Evolutionary conservation across 2,113 vertebrate genomes (phyloP).

Genomic region (Caranx melampygus): DNA sequence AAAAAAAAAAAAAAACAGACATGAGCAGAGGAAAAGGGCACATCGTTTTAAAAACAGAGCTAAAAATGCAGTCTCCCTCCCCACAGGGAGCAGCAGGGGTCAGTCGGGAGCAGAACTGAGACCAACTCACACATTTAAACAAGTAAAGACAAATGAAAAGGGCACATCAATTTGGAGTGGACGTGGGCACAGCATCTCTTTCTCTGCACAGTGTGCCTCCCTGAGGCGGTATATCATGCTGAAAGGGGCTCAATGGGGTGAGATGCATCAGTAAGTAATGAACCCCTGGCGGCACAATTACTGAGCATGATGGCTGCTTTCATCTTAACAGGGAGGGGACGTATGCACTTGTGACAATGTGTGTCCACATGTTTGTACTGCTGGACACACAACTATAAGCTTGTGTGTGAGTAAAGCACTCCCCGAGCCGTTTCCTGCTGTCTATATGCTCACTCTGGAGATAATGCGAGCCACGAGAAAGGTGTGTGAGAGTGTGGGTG

Average conservation of each 20-base stretch:
- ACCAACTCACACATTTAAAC: slow-evolving; percentile 57
- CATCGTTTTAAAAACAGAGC: slow-evolving; percentile 55
- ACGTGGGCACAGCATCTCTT: slow-evolving; percentile 53
- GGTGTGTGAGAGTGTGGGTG: slow-evolving; percentile 2
- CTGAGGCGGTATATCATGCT: slow-evolving; percentile 36
- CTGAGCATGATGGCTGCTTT: slow-evolving; percentile 68
- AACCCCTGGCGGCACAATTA: slow-evolving; percentile 69
- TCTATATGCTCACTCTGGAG: not conserved
- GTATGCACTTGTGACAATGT: not conserved
- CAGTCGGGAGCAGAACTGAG: slow-evolving; percentile 58
- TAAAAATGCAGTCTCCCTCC: slow-evolving; percentile 58
- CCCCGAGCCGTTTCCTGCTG: not conserved
- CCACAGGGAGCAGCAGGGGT: slow-evolving; percentile 67
- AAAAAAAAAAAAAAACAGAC: slow-evolving; percentile 8
- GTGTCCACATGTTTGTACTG: slow-evolving; percentile 17
- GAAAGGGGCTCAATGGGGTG: slow-evolving; percentile 44
- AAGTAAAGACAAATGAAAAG: slow-evolving; percentile 71
- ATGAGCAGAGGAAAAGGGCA: slow-evolving; percentile 63
- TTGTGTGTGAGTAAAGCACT: slow-evolving; percentile 3
- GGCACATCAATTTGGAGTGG: slow-evolving; percentile 64
- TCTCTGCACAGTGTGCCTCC: slow-evolving; percentile 39
- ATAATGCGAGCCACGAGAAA: not conserved
- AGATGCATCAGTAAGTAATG: slow-evolving; percentile 72
- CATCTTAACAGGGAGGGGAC: slow-evolving; percentile 39
- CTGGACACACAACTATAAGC: slow-evolving; percentile 5